Conservation (phyloP, 2,888 invertebrate genomes). For the Chydorus sphaericus region DNA sequence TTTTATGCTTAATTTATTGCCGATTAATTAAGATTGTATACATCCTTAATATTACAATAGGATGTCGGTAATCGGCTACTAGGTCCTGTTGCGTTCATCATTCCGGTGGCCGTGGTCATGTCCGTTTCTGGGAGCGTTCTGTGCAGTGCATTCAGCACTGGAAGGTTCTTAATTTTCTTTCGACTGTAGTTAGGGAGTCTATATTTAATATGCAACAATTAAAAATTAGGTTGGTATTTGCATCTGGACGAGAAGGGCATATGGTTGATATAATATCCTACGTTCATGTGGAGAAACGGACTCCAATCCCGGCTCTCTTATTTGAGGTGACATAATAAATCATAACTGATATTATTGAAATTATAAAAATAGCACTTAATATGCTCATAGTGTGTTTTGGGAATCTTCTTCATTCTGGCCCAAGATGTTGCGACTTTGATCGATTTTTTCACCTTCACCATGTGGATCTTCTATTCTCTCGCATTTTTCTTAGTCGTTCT, state of each 20-base stretch:
- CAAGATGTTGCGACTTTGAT: slow-evolving; percentile 88
- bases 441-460: slow-evolving; percentile 95
- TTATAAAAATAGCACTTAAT: not conserved
- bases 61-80: slow-evolving; percentile 37
- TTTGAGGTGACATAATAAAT: slow-evolving; percentile 39
- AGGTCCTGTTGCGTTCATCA: slow-evolving; percentile 47
- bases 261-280: slow-evolving; percentile 77
- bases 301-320: slow-evolving; percentile 90
- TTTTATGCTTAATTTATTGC: too few species aligned
- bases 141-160: not conserved
- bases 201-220: not conserved
- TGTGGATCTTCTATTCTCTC: slow-evolving; percentile 95
- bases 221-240: slow-evolving; percentile 58
- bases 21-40: too few species aligned
- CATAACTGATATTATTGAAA: not conserved
- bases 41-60: not conserved
- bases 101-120: slow-evolving; percentile 59
- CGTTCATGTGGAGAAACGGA: slow-evolving; percentile 75
- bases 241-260: slow-evolving; percentile 85
- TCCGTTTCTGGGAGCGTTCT: slow-evolving; percentile 66
- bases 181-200: not conserved
- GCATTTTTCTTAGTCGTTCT: slow-evolving; percentile 85
- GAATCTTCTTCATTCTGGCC: slow-evolving; percentile 75
- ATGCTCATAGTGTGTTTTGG: not conserved
- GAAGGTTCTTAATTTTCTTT: not conserved